Evolutionary conservation across 2,113 vertebrate genomes (phyloP).

Genomic region (Chloebia gouldiae): DNA sequence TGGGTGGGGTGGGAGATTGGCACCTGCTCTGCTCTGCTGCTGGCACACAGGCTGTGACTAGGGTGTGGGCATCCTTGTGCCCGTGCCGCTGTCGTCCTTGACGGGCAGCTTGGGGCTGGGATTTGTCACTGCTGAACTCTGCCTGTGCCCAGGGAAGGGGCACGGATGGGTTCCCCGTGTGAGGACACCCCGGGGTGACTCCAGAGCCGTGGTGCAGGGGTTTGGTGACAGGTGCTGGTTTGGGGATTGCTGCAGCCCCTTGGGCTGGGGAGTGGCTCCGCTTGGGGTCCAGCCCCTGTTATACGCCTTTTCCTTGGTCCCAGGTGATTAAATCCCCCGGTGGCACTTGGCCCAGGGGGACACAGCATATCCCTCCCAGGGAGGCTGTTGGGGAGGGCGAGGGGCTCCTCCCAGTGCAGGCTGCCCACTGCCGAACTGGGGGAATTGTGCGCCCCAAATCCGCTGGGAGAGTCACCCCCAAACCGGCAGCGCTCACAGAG

Average conservation of each 20-base stretch:
- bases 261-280: accelerated
- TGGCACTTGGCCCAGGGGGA: neutral
- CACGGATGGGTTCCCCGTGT: accelerated
- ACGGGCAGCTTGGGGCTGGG: neutral
- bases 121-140: neutral
- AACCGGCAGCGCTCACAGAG: accelerated
- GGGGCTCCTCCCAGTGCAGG: neutral
- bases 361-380: accelerated
- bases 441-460: accelerated
- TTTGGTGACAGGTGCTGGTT: accelerated
- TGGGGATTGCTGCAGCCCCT: neutral
- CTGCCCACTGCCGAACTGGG: neutral
- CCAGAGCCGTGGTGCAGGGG: accelerated
- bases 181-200: neutral
- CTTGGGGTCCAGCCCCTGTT: neutral
- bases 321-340: accelerated
- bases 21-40: neutral
- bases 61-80: accelerated
- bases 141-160: neutral
- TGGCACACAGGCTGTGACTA: accelerated
- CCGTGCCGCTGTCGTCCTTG: neutral
- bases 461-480: neutral
- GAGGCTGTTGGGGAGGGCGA: neutral
- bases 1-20: accelerated
- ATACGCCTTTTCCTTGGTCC: neutral